Evolutionary conservation across 2,888 invertebrate genomes (phyloP).

Genomic region (Lymantria dispar): DNA sequence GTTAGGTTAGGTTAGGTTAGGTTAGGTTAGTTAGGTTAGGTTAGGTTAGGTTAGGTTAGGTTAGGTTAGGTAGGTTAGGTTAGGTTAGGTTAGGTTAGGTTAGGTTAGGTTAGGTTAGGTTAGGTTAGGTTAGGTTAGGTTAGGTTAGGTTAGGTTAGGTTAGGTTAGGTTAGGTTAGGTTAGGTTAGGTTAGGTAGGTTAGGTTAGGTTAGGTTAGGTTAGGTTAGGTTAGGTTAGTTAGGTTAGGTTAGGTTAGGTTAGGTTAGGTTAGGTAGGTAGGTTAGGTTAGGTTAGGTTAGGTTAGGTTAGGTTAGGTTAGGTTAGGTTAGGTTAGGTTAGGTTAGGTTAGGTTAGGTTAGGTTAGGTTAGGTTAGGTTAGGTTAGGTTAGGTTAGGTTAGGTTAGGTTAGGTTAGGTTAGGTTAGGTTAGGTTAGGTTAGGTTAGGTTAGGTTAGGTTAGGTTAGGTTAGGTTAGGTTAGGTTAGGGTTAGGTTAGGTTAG

Average conservation of each 20-base stretch:
- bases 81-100: background rate
- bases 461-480: constrained; percentile 12
- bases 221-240: constrained; percentile 9
- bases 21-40: constrained; percentile 15
- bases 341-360: constrained; percentile 18
- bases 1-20: constrained; percentile 22
- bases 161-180: constrained; percentile 5
- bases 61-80: no score
- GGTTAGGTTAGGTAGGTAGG: constrained; percentile 11
- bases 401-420: constrained; percentile 7
- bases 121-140: constrained; percentile 5
- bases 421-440: constrained; percentile 8
- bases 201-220: constrained; percentile 7
- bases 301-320: no score
- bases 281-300: constrained; percentile 6
- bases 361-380: constrained; percentile 13
- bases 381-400: constrained; percentile 8
- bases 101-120: constrained; percentile 4
- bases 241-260: constrained; percentile 9
- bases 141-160: constrained; percentile 7
- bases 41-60: constrained; percentile 23
- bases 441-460: constrained; percentile 7
- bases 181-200: constrained; percentile 5
- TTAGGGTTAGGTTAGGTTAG: constrained; percentile 12
- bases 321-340: constrained; percentile 15